Conservation (phyloP, 2,888 invertebrate species). For the Drosophila anomelani region DNA sequence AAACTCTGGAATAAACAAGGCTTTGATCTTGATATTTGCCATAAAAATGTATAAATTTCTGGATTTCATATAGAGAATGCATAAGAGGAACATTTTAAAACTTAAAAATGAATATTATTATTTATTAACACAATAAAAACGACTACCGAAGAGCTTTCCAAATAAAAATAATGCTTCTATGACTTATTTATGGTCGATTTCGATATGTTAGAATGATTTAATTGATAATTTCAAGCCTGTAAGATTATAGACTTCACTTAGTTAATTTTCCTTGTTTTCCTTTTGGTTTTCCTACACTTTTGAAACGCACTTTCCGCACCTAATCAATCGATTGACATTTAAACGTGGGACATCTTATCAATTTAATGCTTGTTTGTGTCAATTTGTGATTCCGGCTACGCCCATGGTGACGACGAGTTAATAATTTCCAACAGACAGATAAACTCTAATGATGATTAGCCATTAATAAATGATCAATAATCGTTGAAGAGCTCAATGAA, state of each 20-base stretch:
- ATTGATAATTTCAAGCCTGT: neutral
- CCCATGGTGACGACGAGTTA: constrained; percentile 2
- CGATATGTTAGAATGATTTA: too few relatives aligned
- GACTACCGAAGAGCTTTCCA: too few relatives aligned
- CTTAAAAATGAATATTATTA: too few relatives aligned
- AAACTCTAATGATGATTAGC: constrained; percentile 15
- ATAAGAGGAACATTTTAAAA: too few relatives aligned
- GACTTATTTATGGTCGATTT: too few relatives aligned
- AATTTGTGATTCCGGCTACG: constrained; percentile 1
- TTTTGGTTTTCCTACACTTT: neutral
- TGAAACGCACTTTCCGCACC: neutral
- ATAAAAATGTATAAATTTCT: too few relatives aligned
- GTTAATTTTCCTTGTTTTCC: neutral
- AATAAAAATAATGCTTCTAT: too few relatives aligned
- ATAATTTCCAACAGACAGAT: constrained; percentile 10
- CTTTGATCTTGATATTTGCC: too few relatives aligned
- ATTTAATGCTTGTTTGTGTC: neutral
- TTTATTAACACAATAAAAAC: too few relatives aligned
- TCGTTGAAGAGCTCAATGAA: constrained; percentile 5
- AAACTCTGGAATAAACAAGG: too few relatives aligned
- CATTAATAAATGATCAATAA: neutral
- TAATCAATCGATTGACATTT: constrained; percentile 5
- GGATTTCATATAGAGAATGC: too few relatives aligned
- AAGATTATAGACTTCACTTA: neutral
- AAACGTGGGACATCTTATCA: constrained; percentile 2